Conservation (phyloP, 2,113 vertebrate genomes). For the Catharus bicknelli region DNA sequence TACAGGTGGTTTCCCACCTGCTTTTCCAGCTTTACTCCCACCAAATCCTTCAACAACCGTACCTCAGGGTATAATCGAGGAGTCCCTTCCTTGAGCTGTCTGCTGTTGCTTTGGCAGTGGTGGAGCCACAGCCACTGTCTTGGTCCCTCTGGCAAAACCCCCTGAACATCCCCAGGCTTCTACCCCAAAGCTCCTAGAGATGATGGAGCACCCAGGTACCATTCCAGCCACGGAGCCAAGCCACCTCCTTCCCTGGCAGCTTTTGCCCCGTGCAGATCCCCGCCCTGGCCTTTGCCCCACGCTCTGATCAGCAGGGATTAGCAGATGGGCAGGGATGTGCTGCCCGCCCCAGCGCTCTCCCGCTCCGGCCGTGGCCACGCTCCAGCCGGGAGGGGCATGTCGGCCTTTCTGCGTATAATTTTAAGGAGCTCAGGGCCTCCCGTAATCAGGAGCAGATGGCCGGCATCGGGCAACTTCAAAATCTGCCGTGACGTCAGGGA, state of each 20-base stretch:
- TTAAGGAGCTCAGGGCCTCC: conserved; percentile 68
- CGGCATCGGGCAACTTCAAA: conserved; percentile 61
- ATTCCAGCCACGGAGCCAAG: rapidly evolving
- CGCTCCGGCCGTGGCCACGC: background rate
- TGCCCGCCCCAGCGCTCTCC: background rate
- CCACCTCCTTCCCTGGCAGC: rapidly evolving
- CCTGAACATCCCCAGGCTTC: rapidly evolving
- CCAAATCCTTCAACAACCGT: background rate
- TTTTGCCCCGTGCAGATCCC: background rate
- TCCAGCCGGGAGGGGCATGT: background rate
- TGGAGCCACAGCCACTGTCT: background rate
- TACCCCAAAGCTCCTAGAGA: background rate
- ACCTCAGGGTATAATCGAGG: background rate
- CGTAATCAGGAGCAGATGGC: conserved; percentile 72
- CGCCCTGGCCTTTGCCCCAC: rapidly evolving
- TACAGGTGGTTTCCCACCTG: background rate
- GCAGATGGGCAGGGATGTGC: background rate
- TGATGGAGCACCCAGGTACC: rapidly evolving
- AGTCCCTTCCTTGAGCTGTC: background rate
- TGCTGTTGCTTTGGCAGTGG: background rate
- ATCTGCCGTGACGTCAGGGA: conserved; percentile 68
- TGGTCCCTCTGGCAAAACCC: background rate
- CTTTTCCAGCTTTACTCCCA: background rate
- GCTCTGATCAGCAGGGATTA: background rate
- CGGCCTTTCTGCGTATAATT: background rate